These are phyloP conservation scores for Nematostella vectensis DNA, from an alignment of 92 coral and sea anemone species.

Conservation along the genomic window DNA sequence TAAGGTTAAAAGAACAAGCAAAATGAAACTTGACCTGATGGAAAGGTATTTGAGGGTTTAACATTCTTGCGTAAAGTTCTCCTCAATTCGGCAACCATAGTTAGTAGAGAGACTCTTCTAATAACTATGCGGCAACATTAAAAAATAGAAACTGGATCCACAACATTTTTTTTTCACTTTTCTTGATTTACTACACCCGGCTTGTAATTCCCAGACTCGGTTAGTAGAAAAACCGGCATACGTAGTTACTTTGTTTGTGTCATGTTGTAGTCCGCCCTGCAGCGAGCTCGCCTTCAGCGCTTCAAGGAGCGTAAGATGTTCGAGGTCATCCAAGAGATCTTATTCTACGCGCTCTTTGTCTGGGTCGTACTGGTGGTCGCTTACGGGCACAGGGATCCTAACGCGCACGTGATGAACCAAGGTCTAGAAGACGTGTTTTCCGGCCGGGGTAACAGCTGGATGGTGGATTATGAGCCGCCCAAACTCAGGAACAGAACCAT, in stretches of 20 bases:
- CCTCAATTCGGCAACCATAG: too few relatives aligned
- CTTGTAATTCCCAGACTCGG: too few relatives aligned
- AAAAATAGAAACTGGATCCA: too few relatives aligned
- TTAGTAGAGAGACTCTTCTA: too few relatives aligned
- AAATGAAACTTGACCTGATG: not conserved
- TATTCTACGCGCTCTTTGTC: constrained; percentile 76
- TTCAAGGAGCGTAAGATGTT: constrained; percentile 88
- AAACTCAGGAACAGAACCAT: constrained; percentile 12
- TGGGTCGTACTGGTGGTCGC: constrained; percentile 88
- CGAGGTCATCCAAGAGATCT: constrained; percentile 71
- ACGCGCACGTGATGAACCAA: constrained; percentile 74
- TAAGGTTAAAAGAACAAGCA: too few relatives aligned
- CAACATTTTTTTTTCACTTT: too few relatives aligned
- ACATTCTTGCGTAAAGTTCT: too few relatives aligned
- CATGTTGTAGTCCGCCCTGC: constrained; percentile 41
- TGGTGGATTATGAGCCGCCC: constrained; percentile 19
- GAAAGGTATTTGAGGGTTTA: too few relatives aligned
- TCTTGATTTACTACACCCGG: too few relatives aligned
- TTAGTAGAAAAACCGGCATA: too few relatives aligned
- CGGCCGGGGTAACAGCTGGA: constrained; percentile 49
- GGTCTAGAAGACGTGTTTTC: constrained; percentile 64
- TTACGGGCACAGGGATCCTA: constrained; percentile 92
- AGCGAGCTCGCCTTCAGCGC: constrained; percentile 66
- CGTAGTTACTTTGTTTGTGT: too few relatives aligned
- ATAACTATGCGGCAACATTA: too few relatives aligned